Evolutionary conservation across 2,888 invertebrate species (phyloP), one percentile per base, ranked within the genome.

Genomic region (Balanococcus diminutus): DNA sequence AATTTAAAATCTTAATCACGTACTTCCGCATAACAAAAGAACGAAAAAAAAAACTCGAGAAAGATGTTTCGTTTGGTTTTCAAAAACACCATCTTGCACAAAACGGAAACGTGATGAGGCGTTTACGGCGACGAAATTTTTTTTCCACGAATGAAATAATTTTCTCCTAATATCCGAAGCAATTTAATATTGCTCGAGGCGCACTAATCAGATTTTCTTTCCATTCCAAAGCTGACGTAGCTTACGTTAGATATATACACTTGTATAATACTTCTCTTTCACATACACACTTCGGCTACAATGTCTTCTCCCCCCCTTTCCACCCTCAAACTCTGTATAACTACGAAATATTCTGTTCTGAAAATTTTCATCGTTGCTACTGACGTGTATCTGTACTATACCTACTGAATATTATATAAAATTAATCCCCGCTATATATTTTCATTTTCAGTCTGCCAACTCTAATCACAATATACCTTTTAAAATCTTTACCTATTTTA

Each of bases 1-100:
- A 32, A 36, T 75, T 75, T 75, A 32, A 75, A 75, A 75, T n/a
- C 25, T 75, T 32, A 32, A 75, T 75, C 75, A 75, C 75, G 75
- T 75, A 75, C 19, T 75, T 75, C 75, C 75, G 75, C 75, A 75
- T 75, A 32, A 31, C 32, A 67, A 67, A 67, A 67, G 61, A 67
- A 9, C 11, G 61, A 67, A 67, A 67, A 67, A 67, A 67, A 67
- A 67, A 67, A 67, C 25, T 25, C 4, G 16, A n/a, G n/a, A 67
- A 67, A 67, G 22, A 67, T n/a, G 61, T 51, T 51, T 51, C 51
- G 61, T 67, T 25, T 67, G 28, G 28, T 67, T 67, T 67, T 67
- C 25, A 67, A 67, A 67, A 67, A 22, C 61, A 67, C 9, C 56
- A 19, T 56, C 61, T 67, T 11, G 3, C 51, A 36, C 9, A 51